These are phyloP conservation scores for Dioctria rufipes DNA, from an alignment of 2,888 invertebrate species.

Conservation along the genomic window DNA sequence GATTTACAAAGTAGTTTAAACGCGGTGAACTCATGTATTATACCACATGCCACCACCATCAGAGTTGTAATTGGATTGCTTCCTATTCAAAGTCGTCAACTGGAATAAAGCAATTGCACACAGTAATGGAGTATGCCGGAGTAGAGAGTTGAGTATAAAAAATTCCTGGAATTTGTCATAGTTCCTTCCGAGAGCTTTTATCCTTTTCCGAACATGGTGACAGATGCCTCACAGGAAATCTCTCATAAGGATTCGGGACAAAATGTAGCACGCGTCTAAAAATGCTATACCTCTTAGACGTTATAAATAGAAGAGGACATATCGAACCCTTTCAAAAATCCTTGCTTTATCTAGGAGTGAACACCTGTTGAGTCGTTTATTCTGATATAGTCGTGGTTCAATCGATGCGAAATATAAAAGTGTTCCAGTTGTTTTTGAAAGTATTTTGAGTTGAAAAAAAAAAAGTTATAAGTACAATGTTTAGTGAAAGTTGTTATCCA, in stretches of 20 bases:
- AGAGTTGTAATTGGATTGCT: constrained; percentile 39
- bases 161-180: constrained; percentile 14
- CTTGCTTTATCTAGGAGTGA: constrained; percentile 65
- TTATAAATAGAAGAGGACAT: constrained; percentile 54
- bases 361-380: constrained; percentile 67
- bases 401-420: constrained; percentile 1
- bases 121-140: constrained; percentile 54
- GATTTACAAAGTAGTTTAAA: constrained; percentile 13
- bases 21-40: not conserved
- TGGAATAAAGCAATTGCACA: constrained; percentile 65
- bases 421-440: not conserved
- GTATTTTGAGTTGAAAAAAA: not conserved
- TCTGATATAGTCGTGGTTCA: not conserved
- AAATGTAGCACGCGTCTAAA: constrained; percentile 8
- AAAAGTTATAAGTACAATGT: constrained; percentile 8
- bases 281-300: constrained; percentile 41
- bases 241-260: not conserved
- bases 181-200: constrained; percentile 3
- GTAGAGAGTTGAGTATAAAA: constrained; percentile 10
- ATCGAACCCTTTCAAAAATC: constrained; percentile 67
- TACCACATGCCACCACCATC: constrained; percentile 35
- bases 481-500: constrained; percentile 12
- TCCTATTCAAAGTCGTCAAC: constrained; percentile 61
- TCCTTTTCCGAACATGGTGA: not conserved
- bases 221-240: not conserved